Conservation (phyloP, 2,113 vertebrate species). For the Podilymbus podiceps region DNA sequence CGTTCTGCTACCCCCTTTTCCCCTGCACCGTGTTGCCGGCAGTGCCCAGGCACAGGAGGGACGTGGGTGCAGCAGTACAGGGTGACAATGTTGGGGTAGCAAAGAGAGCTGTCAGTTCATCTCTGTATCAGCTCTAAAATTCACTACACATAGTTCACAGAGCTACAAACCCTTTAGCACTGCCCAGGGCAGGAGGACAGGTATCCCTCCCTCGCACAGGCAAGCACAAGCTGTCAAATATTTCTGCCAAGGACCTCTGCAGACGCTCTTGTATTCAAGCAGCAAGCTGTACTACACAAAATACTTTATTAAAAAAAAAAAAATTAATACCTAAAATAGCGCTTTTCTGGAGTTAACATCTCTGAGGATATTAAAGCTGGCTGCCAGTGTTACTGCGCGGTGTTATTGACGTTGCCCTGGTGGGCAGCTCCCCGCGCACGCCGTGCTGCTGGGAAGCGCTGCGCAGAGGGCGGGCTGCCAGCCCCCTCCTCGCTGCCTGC, state of each 20-base stretch:
- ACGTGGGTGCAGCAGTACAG: fast-evolving
- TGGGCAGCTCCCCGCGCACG: not conserved
- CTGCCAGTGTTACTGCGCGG: slow-evolving; percentile 24
- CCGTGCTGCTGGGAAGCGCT: not conserved
- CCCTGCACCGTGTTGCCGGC: fast-evolving
- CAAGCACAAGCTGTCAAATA: not conserved
- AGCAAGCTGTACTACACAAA: not conserved
- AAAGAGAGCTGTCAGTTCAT: not conserved
- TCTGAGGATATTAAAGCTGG: slow-evolving; percentile 43
- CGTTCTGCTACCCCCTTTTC: not conserved
- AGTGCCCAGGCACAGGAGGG: not conserved
- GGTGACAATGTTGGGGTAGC: not conserved
- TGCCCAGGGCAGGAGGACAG: not conserved
- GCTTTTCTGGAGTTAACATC: not conserved
- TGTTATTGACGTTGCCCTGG: not conserved
- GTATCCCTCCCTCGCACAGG: not conserved
- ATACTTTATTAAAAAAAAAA: not conserved
- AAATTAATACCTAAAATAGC: not conserved
- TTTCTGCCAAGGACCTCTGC: not conserved
- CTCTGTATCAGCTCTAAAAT: not conserved
- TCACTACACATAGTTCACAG: not conserved
- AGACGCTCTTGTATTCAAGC: not conserved
- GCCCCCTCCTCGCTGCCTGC: not conserved
- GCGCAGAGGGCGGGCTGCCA: not conserved
- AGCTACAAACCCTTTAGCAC: not conserved